Base-by-base conservation (phyloP, 1,140 invertebrate species). In the Micrasema minimum region DNA sequence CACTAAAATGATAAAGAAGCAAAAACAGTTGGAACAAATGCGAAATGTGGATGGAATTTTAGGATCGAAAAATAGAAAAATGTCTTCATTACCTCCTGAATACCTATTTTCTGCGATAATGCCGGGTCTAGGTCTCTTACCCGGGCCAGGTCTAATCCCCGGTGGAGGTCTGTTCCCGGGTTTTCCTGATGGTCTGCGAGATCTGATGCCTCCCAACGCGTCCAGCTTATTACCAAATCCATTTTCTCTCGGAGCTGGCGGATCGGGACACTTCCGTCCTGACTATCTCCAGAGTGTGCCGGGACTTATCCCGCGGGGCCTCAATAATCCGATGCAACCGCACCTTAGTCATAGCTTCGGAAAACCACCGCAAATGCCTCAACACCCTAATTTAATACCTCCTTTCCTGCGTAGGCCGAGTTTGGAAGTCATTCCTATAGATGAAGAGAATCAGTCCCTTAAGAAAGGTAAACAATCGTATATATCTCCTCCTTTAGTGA, bases 21-120 rank as follows among this genome's bases (percentile, higher is more conserved):
- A 82, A 70, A 81, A 82, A 70, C 79, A 81, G 69, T 37, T 53
- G 43, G 59, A 78, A 46, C 82, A 82, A 72, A 64, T 78, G 64
- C 70, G 77, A 20, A 83, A 82, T 78, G 75, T 83, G 46, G 77
- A 85, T 75, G 86, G 87, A 38, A 76, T 86, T 90, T 89, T 70
- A 89, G 90, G n/a, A 5, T 75, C 88, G 85, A 80, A n/a, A 14
- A 14, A 88, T 82, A 64, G 80, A 81, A 37, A 79, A 26, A 51
- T 66, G 16, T 18, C n/a, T n/a, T n/a, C 16, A 66, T 53, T 37
- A 1, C 11, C 38, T 22, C 64, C 26, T 41, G 26, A 50, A 37
- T 66, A 38, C 81, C 82, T 41, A 81, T 85, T 70, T 87, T 88
- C 75, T 31, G 7, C 84, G 41, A 81, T 80, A 67, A 83, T 86